phyloP scores from a whole-genome alignment of 1,140 invertebrate species.

The Pristionchus pacificus region DNA sequence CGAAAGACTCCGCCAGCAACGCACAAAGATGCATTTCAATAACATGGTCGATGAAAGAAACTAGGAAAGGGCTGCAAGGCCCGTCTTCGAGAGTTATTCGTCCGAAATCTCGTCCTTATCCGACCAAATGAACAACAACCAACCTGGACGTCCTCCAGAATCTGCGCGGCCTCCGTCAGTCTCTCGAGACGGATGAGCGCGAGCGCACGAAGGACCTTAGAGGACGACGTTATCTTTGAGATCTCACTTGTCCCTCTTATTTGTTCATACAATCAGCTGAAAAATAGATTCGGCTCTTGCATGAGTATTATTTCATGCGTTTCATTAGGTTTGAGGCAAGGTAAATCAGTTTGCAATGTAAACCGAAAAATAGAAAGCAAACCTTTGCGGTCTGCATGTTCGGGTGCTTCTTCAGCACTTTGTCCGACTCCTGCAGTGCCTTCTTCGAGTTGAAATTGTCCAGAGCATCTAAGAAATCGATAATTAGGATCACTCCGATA shows the following conservation, averaged over 20 bases:
- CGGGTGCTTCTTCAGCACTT: neutral
- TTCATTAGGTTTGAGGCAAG: neutral
- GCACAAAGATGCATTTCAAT: too few relatives aligned
- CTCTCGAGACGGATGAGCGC: neutral
- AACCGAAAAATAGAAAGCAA: neutral
- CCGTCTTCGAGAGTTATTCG: too few relatives aligned
- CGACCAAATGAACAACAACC: too few relatives aligned
- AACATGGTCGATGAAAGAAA: too few relatives aligned
- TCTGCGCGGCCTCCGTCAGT: neutral
- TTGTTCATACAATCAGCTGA: too few relatives aligned
- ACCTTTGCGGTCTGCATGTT: neutral
- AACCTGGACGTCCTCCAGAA: neutral
- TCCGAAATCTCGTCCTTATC: too few relatives aligned
- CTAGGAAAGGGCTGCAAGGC: too few relatives aligned
- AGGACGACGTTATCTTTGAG: neutral
- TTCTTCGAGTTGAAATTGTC: neutral
- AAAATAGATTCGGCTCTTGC: too few relatives aligned
- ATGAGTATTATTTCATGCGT: too few relatives aligned
- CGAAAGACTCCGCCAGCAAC: neutral
- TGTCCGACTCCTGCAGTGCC: neutral
- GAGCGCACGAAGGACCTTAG: neutral
- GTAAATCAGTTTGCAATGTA: neutral
- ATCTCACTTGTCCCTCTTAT: too few relatives aligned
- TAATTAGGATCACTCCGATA: too few relatives aligned
- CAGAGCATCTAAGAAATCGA: neutral